Percentiles rank a stretch among this genome's conserved stretches.
Evolutionary conservation across 2,888 invertebrate genomes (phyloP).

Genomic region (Seira sanloemensis): DNA sequence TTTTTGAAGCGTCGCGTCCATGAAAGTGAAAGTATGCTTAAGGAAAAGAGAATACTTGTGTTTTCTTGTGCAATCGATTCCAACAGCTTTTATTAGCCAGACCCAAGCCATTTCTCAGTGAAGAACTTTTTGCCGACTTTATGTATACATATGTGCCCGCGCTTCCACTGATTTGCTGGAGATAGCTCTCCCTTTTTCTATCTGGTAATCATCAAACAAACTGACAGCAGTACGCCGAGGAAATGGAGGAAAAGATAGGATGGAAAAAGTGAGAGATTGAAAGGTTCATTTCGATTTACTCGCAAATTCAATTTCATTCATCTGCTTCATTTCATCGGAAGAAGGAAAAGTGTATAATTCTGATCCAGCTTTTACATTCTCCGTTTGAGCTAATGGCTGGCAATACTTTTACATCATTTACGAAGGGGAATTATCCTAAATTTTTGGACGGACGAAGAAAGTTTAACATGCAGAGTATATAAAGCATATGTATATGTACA

Average conservation of each 20-base stretch:
- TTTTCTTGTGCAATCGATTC: constrained; percentile 16
- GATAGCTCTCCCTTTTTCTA: not conserved
- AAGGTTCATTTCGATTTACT: constrained; percentile 66
- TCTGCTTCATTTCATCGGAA: constrained; percentile 45
- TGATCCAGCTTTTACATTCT: too few relatives aligned
- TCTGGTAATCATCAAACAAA: constrained; percentile 14
- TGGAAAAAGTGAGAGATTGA: constrained; percentile 53
- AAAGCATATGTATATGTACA: too few relatives aligned
- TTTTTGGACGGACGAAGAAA: too few relatives aligned
- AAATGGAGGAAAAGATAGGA: constrained; percentile 16
- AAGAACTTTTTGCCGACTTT: not conserved
- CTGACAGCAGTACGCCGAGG: not conserved
- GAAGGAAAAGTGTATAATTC: not conserved
- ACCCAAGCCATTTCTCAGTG: not conserved
- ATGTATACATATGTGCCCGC: not conserved
- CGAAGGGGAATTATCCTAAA: too few relatives aligned
- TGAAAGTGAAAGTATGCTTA: constrained; percentile 12
- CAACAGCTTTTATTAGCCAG: not conserved
- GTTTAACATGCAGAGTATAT: too few relatives aligned
- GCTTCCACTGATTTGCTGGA: not conserved
- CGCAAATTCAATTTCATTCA: constrained; percentile 66
- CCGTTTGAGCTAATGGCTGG: too few relatives aligned
- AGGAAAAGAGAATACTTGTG: not conserved
- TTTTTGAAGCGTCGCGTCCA: not conserved
- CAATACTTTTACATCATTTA: too few relatives aligned